A percentile compares a stretch with the other conserved stretches of the same genome.
phyloP scores from a whole-genome alignment of 2,797 vertebrate genomes.

The Phalanger gymnotis region DNA sequence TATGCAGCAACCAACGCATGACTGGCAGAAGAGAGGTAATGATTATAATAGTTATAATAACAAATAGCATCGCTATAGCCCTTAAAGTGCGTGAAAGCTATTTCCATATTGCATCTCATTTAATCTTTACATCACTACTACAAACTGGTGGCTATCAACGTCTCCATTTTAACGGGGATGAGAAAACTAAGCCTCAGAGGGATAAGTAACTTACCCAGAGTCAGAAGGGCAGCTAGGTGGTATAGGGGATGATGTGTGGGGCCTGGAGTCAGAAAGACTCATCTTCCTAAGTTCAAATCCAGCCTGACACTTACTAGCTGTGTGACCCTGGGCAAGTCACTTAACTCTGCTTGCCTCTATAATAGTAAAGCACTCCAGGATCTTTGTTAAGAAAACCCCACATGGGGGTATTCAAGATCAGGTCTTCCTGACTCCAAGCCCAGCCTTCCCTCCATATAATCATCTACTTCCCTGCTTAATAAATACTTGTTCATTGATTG shows the following conservation, averaged over 20 bases:
- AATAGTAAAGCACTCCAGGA: background rate
- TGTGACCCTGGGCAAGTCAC: background rate
- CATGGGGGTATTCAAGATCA: background rate
- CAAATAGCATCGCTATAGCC: background rate
- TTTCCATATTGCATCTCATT: background rate
- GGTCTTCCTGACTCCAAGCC: background rate
- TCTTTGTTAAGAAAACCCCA: background rate
- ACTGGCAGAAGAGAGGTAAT: background rate
- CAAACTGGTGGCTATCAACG: background rate
- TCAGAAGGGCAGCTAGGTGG: background rate
- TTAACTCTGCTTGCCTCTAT: background rate
- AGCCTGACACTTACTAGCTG: background rate
- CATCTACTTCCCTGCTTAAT: background rate
- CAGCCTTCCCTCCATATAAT: background rate
- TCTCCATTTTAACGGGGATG: background rate
- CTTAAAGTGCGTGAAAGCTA: background rate
- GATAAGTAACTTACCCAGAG: background rate
- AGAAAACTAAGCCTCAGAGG: background rate
- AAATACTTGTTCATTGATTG: background rate
- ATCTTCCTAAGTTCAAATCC: background rate
- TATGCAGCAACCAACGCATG: background rate
- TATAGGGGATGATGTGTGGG: background rate
- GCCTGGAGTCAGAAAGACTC: background rate
- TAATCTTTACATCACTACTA: background rate
- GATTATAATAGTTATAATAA: background rate